Base-by-base conservation (phyloP, 2,797 vertebrate genomes). In the Helicolenus hilgendorfi region DNA sequence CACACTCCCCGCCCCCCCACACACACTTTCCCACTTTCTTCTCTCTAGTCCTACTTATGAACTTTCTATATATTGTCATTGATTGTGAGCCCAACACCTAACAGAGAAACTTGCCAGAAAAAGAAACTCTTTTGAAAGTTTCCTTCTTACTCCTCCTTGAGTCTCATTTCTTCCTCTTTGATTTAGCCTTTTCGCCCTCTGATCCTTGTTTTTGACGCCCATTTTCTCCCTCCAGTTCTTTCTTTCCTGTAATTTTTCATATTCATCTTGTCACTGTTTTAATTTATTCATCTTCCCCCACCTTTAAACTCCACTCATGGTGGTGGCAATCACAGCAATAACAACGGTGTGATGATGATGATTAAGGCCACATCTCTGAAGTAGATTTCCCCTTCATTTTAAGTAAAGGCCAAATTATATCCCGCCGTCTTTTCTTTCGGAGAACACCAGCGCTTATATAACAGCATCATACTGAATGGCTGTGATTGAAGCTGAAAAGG, bases 401-500 rank as follows among this genome's bases (percentile, higher is more conserved):
- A 74, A 90, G 77, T 71, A 89, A 87, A 95, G 88, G 90, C 84
- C 93, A 91, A 81, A 89, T 93, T 77, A 88, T 59, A 89, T 73
- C 74, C 83, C 20, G 26, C 65, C 73, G 71, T 84, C 84, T 89
- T 60, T 77, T 63, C 77, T 69, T 86, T 78, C 77, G 26, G 85
- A 79, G 65, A 89, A 74, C 78, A 80, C 62, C 36, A 41, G 86
- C 24, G n/a, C 89, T 95, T 91, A 83, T 86, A 84, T 88, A 94
- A 92, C 79, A 63, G 81, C 89, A 64, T 93, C 87, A 82, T 29
- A 69, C 56, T 70, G 68, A 94, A 89, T 85, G 90, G 83, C 78
- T 92, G 45, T 91, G 95, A 96, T 95, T 93, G 91, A 93, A 89
- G 84, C 88, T 93, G 94, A 93, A 95, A 96, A 95, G 92, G 90